phyloP scores from a whole-genome alignment of 2,888 invertebrate genomes.

The Tetropium fuscum region DNA sequence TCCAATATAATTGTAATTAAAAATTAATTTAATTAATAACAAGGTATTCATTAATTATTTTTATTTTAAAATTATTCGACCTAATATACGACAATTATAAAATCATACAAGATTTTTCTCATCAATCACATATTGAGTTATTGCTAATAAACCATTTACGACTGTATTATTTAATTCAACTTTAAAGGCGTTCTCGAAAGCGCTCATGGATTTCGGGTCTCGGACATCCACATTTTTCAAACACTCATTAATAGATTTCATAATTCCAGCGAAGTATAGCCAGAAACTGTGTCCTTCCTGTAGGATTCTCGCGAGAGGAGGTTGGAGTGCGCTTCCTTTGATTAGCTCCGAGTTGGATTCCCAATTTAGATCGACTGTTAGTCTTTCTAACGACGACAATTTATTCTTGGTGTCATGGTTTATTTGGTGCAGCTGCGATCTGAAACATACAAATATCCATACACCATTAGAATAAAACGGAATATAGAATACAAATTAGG shows the following conservation, averaged over 20 bases:
- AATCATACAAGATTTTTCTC: conserved; percentile 46
- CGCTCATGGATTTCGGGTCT: conserved; percentile 49
- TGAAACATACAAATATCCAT: conserved; percentile 44
- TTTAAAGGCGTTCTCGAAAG: conserved; percentile 53
- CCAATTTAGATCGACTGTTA: conserved; percentile 57
- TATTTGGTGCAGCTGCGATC: conserved; percentile 52
- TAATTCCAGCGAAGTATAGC: conserved; percentile 50
- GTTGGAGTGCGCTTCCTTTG: conserved; percentile 58
- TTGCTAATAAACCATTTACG: conserved; percentile 52
- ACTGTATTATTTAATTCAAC: conserved; percentile 50
- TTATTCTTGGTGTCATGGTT: conserved; percentile 58
- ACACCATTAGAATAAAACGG: too few relatives aligned
- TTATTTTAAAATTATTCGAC: too few relatives aligned
- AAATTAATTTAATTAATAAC: too few relatives aligned
- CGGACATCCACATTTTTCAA: conserved; percentile 52
- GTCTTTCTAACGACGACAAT: conserved; percentile 52
- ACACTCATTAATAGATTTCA: conserved; percentile 50
- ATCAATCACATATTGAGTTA: conserved; percentile 60
- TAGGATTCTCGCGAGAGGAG: conserved; percentile 56
- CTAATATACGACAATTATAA: too few relatives aligned
- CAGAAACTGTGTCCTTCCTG: conserved; percentile 55
- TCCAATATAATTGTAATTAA: too few relatives aligned
- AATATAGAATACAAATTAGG: too few relatives aligned
- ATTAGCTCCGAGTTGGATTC: conserved; percentile 50
- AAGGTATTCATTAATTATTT: too few relatives aligned